A percentile compares a stretch with the other conserved stretches of the same genome.
Conservation (phyloP, 2,888 invertebrate species). For the Geophilus truncorum region DNA sequence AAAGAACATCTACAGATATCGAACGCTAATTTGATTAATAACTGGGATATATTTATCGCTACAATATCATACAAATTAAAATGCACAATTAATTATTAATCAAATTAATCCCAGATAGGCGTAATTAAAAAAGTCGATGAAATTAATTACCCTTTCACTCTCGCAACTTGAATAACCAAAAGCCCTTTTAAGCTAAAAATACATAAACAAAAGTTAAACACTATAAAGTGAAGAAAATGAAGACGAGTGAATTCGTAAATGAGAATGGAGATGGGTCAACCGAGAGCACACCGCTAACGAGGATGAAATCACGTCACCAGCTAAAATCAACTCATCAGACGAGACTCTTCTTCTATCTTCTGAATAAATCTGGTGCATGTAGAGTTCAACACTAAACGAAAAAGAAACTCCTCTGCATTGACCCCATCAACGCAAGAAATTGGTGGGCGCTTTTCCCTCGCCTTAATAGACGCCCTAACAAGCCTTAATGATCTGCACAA, state of each 20-base stretch:
- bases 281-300: neutral
- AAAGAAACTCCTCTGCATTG: neutral
- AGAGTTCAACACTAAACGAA: neutral
- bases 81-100: too few species aligned
- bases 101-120: too few species aligned
- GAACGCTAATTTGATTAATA: too few species aligned
- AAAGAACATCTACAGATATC: too few species aligned
- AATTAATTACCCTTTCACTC: too few species aligned
- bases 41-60: too few species aligned
- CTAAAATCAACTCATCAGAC: neutral
- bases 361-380: neutral
- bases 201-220: neutral
- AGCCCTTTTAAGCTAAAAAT: neutral
- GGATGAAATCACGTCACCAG: neutral
- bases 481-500: slow-evolving; percentile 30
- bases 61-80: too few species aligned
- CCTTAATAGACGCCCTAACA: slow-evolving; percentile 25
- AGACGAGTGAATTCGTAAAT: neutral
- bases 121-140: too few species aligned
- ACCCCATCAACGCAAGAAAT: neutral
- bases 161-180: too few species aligned
- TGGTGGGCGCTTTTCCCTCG: neutral
- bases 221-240: neutral
- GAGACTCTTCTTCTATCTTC: neutral
- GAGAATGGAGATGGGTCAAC: neutral